Evolutionary conservation across 1,140 invertebrate species (phyloP).

Genomic region (Coptotermes formosanus): DNA sequence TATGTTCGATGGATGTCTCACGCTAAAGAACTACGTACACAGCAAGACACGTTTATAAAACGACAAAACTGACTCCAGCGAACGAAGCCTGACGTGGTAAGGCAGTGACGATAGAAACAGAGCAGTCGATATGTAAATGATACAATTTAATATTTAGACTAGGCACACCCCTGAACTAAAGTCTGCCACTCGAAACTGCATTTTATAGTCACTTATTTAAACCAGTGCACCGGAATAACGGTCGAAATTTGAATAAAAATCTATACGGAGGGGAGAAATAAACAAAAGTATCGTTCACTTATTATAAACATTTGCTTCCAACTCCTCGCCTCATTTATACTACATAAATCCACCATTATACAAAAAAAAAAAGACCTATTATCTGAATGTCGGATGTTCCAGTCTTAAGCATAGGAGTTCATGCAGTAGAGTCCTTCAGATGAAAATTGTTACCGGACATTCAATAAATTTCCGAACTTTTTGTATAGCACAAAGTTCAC

Average conservation of each 20-base stretch:
- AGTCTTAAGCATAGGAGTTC: no score
- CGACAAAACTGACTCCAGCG: background rate
- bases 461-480: no score
- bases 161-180: background rate
- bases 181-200: background rate
- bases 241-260: slow-evolving; percentile 17
- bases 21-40: background rate
- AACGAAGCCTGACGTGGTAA: background rate
- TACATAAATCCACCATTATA: background rate
- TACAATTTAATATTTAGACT: background rate
- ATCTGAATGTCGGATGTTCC: background rate
- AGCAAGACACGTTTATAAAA: background rate
- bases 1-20: background rate
- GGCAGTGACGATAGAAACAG: background rate
- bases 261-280: background rate
- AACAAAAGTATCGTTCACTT: background rate
- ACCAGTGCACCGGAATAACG: background rate
- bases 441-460: no score
- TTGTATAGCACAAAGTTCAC: no score
- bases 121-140: slow-evolving; percentile 5
- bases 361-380: background rate
- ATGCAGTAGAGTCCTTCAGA: no score
- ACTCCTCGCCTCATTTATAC: background rate
- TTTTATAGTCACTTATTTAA: background rate
- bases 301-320: background rate